Evolutionary conservation across 2,797 vertebrate species (phyloP).

Genomic region (Peromyscus aztecus): DNA sequence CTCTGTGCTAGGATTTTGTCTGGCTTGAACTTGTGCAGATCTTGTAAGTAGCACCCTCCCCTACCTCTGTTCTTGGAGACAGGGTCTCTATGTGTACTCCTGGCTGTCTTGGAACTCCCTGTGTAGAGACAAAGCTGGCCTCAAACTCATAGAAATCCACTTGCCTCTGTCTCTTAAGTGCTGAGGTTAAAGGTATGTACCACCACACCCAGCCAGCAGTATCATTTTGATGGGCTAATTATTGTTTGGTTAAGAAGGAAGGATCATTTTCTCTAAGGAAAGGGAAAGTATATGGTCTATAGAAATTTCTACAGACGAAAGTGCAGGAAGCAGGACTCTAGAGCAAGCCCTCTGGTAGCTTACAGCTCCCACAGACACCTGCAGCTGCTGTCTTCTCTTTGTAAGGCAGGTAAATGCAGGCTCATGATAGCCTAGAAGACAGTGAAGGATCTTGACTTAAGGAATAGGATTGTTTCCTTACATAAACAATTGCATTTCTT

Average conservation of each 20-base stretch:
- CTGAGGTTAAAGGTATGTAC: neutral
- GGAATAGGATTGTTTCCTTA: neutral
- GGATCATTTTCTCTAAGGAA: neutral
- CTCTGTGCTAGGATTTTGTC: neutral
- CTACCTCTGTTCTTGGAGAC: too few relatives aligned
- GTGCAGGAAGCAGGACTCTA: neutral
- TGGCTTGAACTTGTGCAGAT: neutral
- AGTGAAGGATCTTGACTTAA: neutral
- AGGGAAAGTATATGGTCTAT: neutral
- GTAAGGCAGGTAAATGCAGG: neutral
- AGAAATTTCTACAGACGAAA: neutral
- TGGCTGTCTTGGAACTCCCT: neutral
- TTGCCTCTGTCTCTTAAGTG: neutral
- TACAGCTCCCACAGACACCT: neutral
- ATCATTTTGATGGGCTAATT: neutral
- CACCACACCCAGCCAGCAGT: neutral
- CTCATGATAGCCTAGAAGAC: neutral
- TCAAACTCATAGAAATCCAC: neutral
- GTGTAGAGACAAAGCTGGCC: neutral
- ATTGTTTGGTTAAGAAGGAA: neutral
- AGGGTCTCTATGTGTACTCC: neutral
- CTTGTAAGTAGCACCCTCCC: neutral
- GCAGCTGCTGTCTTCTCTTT: neutral
- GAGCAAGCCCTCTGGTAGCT: neutral
- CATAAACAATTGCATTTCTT: neutral